Base-by-base conservation (phyloP, 2,888 invertebrate species). In the Temnothorax unifasciatus region DNA sequence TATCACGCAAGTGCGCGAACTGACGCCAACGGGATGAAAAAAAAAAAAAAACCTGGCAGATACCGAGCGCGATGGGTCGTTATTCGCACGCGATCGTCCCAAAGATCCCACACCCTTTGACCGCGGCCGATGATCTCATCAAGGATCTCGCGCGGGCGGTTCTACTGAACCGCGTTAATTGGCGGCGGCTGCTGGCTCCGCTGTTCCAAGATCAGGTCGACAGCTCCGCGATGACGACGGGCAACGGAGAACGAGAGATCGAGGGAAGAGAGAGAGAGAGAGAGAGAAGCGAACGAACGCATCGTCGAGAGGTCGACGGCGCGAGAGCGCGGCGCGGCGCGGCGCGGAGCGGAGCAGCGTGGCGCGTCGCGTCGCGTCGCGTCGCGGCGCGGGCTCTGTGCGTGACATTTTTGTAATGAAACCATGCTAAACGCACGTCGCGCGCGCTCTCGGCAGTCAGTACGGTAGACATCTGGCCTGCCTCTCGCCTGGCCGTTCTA, bases 381-480 rank as follows among this genome's bases (percentile, higher is more conserved):
- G 79, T 57, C 90, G 82, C 88, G 89, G 84, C 91, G 88, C 91
- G 3, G 89, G 89, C 93, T 79, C 79, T 94, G 94, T 92, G 94
- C 93, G 94, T 93, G 94, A 94, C 94, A 94, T 94, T 94, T 94
- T 94, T 94, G 93, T 94, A 94, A 94, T 94, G 94, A 94, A 94
- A 93, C 92, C 93, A 92, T 93, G 93, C 92, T 92, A 92, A 94
- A 93, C 88, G 86, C 82, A 88, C 89, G 83, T 85, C 88, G 85
- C 87, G 85, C 85, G 25, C 77, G 76, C 88, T 85, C 87, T 87
- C 88, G 87, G 68, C 85, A 87, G 88, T 85, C 86, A 85, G 86
- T 84, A 90, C 89, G 91, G 92, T 89, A 93, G 93, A 93, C 94
- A 94, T 94, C 93, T 94, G 94, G 94, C 89, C 88, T 84, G 89